Base-by-base conservation (phyloP, 2,888 invertebrate species). In the Clunio marinus region DNA sequence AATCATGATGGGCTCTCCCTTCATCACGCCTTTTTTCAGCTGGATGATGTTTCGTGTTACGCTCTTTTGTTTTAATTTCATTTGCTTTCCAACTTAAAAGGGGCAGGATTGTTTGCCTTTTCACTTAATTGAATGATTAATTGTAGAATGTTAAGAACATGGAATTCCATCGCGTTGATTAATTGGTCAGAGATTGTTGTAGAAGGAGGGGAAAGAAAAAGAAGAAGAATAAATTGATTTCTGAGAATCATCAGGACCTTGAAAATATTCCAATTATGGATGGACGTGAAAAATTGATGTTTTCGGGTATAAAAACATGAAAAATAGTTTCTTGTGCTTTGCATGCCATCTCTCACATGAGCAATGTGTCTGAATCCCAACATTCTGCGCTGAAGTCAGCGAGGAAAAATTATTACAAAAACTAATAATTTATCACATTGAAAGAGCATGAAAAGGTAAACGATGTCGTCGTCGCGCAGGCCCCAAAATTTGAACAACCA, bases 61-160 rank as follows among this genome's bases (percentile, higher is more conserved):
- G 20, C 32, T 35, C 66, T 66, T 66, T 66, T 66, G 66, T 66
- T 66, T 66, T 46, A 66, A 51, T 66, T 62, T 8, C 4, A 25
- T 7, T 46, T 8, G 51, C n/a, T 57, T 13, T n/a, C n/a, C n/a
- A n/a, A 10, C 10, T 28, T 59, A 25, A 59, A 35, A n/a, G 27
- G 28, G 66, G 27, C 51, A 55, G 55, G 59, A 59, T 28, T 46
- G 63, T 65, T 65, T 60, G 35, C 60, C 25, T 46, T 25, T 65
- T 46, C 37, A 17, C 32, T 24, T 66, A 66, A 66, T 66, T 66
- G 66, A 66, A 66, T 66, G 66, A 66, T 66, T 66, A 66, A 66
- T 66, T 55, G 46, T 55, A 55, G 66, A 8, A 32, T 66, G 55
- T 51, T 66, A 59, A 66, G 28, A 22, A 24, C 37, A 28, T 17